Conservation (phyloP, 2,113 vertebrate species). For the Pomatostomus ruficeps region DNA sequence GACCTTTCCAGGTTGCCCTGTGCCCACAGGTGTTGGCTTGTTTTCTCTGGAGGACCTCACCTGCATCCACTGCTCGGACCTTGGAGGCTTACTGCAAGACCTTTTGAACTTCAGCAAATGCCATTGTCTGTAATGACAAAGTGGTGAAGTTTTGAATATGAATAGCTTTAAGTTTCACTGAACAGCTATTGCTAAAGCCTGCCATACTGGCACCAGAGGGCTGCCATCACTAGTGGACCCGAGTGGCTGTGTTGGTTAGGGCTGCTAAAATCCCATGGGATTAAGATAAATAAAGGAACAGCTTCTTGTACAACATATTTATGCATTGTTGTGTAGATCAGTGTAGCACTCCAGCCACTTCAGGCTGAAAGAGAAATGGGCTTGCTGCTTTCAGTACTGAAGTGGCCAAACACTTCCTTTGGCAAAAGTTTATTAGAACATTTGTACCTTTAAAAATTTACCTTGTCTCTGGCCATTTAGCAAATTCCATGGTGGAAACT, state of each 20-base stretch:
- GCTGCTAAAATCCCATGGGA: not conserved
- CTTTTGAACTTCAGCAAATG: not conserved
- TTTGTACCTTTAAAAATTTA: not conserved
- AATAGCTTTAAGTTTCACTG: not conserved
- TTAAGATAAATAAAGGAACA: not conserved
- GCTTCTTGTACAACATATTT: not conserved
- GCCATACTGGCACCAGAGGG: not conserved
- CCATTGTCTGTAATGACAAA: not conserved
- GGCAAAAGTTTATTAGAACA: not conserved
- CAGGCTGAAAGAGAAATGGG: not conserved
- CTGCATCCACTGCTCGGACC: not conserved
- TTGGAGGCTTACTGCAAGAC: not conserved
- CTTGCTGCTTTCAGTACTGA: not conserved
- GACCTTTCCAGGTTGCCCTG: not conserved
- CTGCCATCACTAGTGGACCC: not conserved
- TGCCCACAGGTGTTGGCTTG: not conserved
- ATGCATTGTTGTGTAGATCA: accelerated
- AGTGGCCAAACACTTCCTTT: not conserved
- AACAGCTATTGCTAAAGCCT: not conserved
- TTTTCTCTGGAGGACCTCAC: not conserved
- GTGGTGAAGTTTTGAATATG: not conserved
- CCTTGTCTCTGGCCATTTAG: not conserved
- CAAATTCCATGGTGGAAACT: not conserved
- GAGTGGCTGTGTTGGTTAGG: not conserved
- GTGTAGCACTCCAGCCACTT: not conserved